Evolutionary conservation across 2,113 vertebrate species (phyloP), one percentile per base, ranked within the genome.

Genomic region (Grus americana): DNA sequence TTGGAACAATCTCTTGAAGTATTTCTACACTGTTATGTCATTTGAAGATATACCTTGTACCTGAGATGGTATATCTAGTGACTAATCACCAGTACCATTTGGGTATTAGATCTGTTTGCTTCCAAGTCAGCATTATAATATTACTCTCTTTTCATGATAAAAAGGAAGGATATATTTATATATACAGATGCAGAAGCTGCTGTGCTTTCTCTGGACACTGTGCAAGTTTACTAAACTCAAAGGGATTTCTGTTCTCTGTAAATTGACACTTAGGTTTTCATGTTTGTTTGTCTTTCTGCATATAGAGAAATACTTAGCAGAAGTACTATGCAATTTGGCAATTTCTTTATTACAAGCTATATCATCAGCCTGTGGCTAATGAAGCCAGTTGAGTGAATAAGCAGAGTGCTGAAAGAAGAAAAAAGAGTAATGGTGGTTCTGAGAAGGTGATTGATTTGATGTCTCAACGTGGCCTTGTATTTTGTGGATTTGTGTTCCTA

Each of bases 401-500:
- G 21, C 11, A 38, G 59, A 59, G 61, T 30, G 6, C 10, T 68
- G 49, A 38, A 84, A 89, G 59, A 34, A 24, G 5, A 36, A 10
- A 32, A 38, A 58, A 30, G 9, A 49, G 20, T 34, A 10, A 27
- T 4, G 4, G 18, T 49, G 36, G 17, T 87, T 13, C 66, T 61
- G 59, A 6, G 63, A 11, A 71, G 34, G 17, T 72, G 59, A 15
- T 81, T 38, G 27, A 44, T 32, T 55, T 57, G 54, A 22, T 22
- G 6, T 50, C 32, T 63, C 13, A 4, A 4, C 0, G 0, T 55
- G 58, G 54, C 44, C n/a, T n/a, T 90, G n/a, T 0, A 0, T 88
- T 46, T 8, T 70, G 2, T 61, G 61, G 26, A 10, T 52, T 71
- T 73, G 14, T 80, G 34, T 71, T 67, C 44, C 44, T 57, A 24